Percentiles rank a stretch among this genome's conserved stretches.
phyloP scores from a whole-genome alignment of 2,888 invertebrate species.

The Phragmatobia fuliginosa region DNA sequence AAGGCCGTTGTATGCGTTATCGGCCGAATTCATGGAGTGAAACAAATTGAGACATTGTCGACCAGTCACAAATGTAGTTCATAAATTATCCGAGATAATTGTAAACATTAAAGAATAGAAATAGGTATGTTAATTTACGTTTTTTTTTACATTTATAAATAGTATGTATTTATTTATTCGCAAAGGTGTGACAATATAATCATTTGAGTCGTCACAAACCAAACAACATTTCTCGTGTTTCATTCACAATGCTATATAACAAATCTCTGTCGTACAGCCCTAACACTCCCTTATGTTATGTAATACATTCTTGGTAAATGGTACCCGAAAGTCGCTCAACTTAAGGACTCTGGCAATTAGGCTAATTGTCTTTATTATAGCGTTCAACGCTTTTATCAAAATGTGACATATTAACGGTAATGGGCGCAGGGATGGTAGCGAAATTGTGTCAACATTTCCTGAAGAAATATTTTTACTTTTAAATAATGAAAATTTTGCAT shows the following conservation, averaged over 20 bases:
- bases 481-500: not conserved
- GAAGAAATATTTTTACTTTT: conserved; percentile 1
- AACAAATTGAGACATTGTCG: not conserved
- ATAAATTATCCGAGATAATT: not conserved
- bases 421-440: conserved; percentile 35
- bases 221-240: not conserved
- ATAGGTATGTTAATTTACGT: too few relatives aligned
- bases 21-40: not conserved
- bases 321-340: conserved; percentile 65
- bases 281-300: conserved; percentile 53
- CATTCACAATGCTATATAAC: conserved; percentile 6
- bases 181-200: not conserved
- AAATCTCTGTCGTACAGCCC: conserved; percentile 22
- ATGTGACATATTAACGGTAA: conserved; percentile 61
- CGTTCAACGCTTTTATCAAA: conserved; percentile 69
- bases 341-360: conserved; percentile 69
- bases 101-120: not conserved
- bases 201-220: not conserved
- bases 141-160: too few relatives aligned
- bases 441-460: conserved; percentile 25
- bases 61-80: not conserved
- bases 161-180: not conserved
- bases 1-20: too few relatives aligned
- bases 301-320: conserved; percentile 64
- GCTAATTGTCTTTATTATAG: conserved; percentile 74